These are phyloP conservation scores for Diogma glabrata DNA, from an alignment of 2,888 invertebrate genomes.

Conservation along the genomic window DNA sequence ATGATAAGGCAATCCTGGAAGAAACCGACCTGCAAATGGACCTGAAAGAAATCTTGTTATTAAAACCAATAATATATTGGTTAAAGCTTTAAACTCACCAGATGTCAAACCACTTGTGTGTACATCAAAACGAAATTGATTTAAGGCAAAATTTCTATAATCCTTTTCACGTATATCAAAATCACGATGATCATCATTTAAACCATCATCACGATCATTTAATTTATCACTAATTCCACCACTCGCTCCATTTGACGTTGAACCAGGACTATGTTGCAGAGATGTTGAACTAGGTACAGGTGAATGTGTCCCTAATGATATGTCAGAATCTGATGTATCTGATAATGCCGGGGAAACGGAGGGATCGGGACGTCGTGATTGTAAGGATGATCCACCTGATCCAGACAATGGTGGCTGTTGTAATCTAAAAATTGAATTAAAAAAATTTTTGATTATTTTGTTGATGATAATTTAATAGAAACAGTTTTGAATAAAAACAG, in stretches of 20 bases:
- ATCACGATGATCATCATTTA: constrained; percentile 30
- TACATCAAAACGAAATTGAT: constrained; percentile 19
- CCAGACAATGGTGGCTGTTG: constrained; percentile 8
- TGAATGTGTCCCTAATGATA: constrained; percentile 36
- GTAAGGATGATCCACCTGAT: constrained; percentile 13
- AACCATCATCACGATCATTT: constrained; percentile 34
- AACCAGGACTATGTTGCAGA: constrained; percentile 36
- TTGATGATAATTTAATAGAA: not conserved
- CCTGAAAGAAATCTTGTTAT: constrained; percentile 11
- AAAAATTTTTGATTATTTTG: not conserved
- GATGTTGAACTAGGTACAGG: constrained; percentile 36
- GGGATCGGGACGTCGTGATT: constrained; percentile 30
- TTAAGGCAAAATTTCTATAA: constrained; percentile 19
- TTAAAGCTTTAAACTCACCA: constrained; percentile 11
- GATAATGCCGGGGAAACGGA: constrained; percentile 34
- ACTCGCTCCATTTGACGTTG: constrained; percentile 36
- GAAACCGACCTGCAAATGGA: constrained; percentile 35
- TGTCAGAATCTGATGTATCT: constrained; percentile 37
- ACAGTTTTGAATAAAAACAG: no score
- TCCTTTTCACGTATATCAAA: constrained; percentile 27
- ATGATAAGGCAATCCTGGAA: constrained; percentile 34
- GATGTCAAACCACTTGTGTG: constrained; percentile 17
- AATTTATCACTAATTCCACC: constrained; percentile 4
- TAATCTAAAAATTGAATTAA: no score
- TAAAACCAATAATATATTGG: not conserved